Evolutionary conservation across 2,888 invertebrate species (phyloP), one percentile per base, ranked within the genome.

Genomic region (Trissolcus japonicus): DNA sequence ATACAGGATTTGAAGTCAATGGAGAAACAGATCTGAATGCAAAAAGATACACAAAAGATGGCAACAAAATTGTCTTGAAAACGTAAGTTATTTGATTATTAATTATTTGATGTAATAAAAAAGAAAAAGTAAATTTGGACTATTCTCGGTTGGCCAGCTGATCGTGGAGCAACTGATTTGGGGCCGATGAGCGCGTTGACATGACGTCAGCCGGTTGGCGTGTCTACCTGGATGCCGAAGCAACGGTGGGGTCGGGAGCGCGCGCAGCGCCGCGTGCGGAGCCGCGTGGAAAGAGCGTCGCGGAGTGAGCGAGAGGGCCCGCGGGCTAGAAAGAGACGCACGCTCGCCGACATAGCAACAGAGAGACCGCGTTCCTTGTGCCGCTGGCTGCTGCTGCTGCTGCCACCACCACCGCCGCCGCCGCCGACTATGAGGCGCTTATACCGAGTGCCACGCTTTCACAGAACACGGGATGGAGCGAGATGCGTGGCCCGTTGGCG

Each of bases 281-380:
- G 51, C 13, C 62, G 14, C 55, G 79, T 60, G 59, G 68, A 62
- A 41, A 72, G 69, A 50, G 25, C 46, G 46, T 21, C 59, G 21
- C 59, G 46, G 68, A 62, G 68, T 56, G 78, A 68, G 66, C 78
- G 69, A 67, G 81, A 80, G 80, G 74, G 59, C 76, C 76, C 78
- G 80, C 75, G 81, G 80, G 78, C 79, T 79, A 51, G 67, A 67
- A 41, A 59, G 46, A 19, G 67, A 67, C 67, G 59, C 43, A 80
- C 80, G 81, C 80, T 81, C 83, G 84, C 87, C 85, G 85, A 87
- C 88, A 88, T 88, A 87, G 87, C 87, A 89, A 87, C 88, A 87
- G 88, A 86, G 87, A 87, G 86, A 83, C 87, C 83, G 82, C 83
- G 71, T 79, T 78, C 79, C 78, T 61, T 69, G 71, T 66, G 61